Base-by-base conservation (phyloP, 30 jellyfish, hydroid and myxozoan genomes). In the Chrysaora quinquecirrha region DNA sequence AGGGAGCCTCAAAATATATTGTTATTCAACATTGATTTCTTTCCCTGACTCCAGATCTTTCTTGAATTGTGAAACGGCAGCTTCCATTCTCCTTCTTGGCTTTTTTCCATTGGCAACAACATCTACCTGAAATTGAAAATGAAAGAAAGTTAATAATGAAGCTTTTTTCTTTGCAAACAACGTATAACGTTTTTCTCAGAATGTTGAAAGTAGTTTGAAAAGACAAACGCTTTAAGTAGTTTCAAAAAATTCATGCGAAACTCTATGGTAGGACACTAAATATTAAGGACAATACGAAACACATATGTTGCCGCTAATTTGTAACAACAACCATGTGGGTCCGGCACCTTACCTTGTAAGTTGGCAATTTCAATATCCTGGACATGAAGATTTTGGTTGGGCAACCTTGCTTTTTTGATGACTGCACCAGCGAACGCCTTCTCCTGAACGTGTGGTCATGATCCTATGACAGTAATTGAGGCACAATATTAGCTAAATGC, bases 401-500 rank as follows among this genome's bases (percentile, higher is more conserved):
- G 88, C 88, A 76, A n/a, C 88, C 88, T 22, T 50, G 48, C 30
- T 76, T 76, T 58, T 76, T 76, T 21, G 88, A 50, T n/a, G 85
- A 30, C 64, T 58, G 83, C n/a, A 29, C n/a, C 50, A 48, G 33
- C 22, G 7, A 16, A 22, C 83, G 20, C 21, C 63, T 46, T 52
- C 50, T 29, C 9, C 34, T 31, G 28, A 58, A 18, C 30, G 84
- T 58, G 64, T 76, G 82, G 28, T 76, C 85, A n/a, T 34, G 48
- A 11, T 32, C 32, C 88, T 76, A 34, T 19, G 21, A 14, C 20
- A 3, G 68, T 19, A 30, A 52, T 28, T 52, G 68, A 52, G 24
- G 24, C n/a, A n/a, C n/a, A n/a, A n/a, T n/a, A n/a, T n/a, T n/a
- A n/a, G n/a, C n/a, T n/a, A n/a, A n/a, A n/a, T n/a, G n/a, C n/a